A percentile compares a stretch with the other conserved stretches of the same genome.
These are phyloP conservation scores for Crotophaga sulcirostris DNA, from an alignment of 2,113 vertebrate species.

Conservation along the genomic window DNA sequence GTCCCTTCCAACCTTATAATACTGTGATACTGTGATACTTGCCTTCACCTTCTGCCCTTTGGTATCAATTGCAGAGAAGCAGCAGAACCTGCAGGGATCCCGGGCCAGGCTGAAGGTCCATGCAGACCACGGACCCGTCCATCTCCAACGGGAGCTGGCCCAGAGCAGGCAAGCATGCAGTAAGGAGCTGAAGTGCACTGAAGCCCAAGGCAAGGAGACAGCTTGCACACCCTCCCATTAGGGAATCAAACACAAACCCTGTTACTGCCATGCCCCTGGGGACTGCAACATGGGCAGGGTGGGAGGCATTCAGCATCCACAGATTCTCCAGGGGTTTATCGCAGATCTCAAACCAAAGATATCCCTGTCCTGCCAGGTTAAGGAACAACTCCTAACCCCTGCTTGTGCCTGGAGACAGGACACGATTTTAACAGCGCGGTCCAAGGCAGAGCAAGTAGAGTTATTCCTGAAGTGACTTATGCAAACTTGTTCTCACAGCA, in stretches of 20 bases:
- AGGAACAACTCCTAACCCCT: not conserved
- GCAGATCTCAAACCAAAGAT: not conserved
- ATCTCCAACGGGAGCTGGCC: not conserved
- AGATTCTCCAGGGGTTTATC: not conserved
- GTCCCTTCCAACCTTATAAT: too few relatives aligned
- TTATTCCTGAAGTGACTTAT: not conserved
- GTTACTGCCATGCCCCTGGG: fast-evolving
- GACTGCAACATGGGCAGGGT: not conserved
- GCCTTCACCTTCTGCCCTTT: not conserved
- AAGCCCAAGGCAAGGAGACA: not conserved
- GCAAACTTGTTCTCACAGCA: not conserved
- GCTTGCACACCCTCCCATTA: not conserved
- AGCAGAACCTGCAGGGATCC: not conserved
- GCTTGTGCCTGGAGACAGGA: not conserved
- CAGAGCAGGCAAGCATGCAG: not conserved
- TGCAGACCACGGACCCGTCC: not conserved
- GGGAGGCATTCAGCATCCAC: fast-evolving
- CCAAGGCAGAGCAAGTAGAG: not conserved
- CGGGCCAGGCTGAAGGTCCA: not conserved
- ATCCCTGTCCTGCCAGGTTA: not conserved
- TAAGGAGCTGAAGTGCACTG: not conserved
- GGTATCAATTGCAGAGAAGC: not conserved
- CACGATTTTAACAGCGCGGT: not conserved
- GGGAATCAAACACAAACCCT: not conserved
- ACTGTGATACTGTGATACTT: too few relatives aligned